Evolutionary conservation across 2,797 vertebrate genomes (phyloP), one percentile per base, ranked within the genome.

Genomic region (Notolepis coatsorum): DNA sequence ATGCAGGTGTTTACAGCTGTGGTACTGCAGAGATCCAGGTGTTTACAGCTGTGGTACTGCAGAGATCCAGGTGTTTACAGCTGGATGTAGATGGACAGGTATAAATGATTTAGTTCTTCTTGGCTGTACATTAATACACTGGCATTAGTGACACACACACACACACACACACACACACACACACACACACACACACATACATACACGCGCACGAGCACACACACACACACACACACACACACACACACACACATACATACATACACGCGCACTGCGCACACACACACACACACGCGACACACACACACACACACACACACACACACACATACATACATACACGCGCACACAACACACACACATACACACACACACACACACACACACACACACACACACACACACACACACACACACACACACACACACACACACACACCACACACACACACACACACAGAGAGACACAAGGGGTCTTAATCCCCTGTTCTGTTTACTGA

Each of bases 401-500:
- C 48, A 45, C 39, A 45, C 27, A 45, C 39, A 52, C 35, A 20
- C 35, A 50, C 43, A 33, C 17, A 68, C 53, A 53, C 10, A 72
- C 42, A 54, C 15, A 2, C 20, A 37, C 42, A 61, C 53, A 17
- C 37, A 63, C 62, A 57, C 75, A 10, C n/a, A n/a, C n/a, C 53
- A 53, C 10, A 72, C 42, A 54, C 15, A 2, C 20, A 37, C 42
- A 61, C 53, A 17, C 37, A 63, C 62, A 57, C 75, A 10, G 8
- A 52, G 53, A 9, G 52, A 2, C 13, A 12, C 10, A 37, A 37
- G n/a, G 12, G 21, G 46, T 81, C 67, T 52, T 84, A 79, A 90
- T 87, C 83, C 87, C 75, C 54, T 71, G 73, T 71, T 84, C 68
- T 71, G 71, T 87, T 86, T 85, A 79, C 73, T 83, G 84, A 80